Evolutionary conservation across 2,797 vertebrate genomes (phyloP).

Genomic region (Coreius guichenoti): DNA sequence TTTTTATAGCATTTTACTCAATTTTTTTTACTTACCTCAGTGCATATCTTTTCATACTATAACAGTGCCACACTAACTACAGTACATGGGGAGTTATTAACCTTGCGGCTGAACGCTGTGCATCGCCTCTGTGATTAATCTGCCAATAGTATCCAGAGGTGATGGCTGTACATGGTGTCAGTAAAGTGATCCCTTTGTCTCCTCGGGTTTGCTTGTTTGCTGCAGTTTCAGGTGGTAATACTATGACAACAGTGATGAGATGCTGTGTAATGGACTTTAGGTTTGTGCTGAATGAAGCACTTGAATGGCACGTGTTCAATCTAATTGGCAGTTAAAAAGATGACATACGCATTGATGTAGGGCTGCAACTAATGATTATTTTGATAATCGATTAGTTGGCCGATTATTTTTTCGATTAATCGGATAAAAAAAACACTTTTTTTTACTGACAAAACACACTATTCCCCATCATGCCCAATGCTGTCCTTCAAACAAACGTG

Average conservation of each 20-base stretch:
- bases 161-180: conserved; percentile 19
- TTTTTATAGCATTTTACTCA: conserved; percentile 2
- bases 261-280: conserved; percentile 26
- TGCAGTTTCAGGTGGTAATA: conserved; percentile 48
- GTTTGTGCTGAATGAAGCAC: conserved; percentile 35
- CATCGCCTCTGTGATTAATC: conserved; percentile 57
- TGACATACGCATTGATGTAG: not conserved
- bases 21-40: no score
- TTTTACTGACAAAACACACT: no score
- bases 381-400: no score
- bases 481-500: no score
- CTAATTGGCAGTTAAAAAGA: not conserved
- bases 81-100: conserved; percentile 66
- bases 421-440: no score
- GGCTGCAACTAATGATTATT: no score
- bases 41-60: not conserved
- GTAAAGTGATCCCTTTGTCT: conserved; percentile 35
- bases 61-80: not conserved
- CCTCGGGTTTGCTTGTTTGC: conserved; percentile 19
- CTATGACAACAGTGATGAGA: conserved; percentile 43
- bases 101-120: conserved; percentile 60
- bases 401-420: no score
- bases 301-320: not conserved
- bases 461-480: no score
- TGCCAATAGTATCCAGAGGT: conserved; percentile 40